Evolutionary conservation across 2,888 invertebrate genomes (phyloP).

Genomic region (Caenorhabditis virilis): DNA sequence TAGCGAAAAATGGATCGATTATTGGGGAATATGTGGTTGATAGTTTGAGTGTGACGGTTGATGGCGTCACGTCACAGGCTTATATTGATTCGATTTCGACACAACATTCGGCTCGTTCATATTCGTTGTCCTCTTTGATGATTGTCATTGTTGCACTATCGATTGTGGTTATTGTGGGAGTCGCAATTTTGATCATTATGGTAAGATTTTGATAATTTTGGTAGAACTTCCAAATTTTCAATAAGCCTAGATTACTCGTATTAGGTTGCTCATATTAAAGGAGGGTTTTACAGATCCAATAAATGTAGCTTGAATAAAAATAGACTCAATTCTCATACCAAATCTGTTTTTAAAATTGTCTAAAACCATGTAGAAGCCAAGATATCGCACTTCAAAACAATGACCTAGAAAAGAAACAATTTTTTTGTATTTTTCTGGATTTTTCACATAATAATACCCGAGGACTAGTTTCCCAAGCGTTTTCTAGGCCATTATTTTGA

Average conservation of each 20-base stretch:
- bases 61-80: slow-evolving; percentile 30
- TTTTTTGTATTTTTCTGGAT: too few species aligned
- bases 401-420: too few species aligned
- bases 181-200: slow-evolving; percentile 29
- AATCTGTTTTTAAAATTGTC: too few species aligned
- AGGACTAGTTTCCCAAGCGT: too few species aligned
- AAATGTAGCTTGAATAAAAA: too few species aligned
- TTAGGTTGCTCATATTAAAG: background rate
- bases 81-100: slow-evolving; percentile 35
- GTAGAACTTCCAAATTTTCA: background rate
- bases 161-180: slow-evolving; percentile 11
- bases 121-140: slow-evolving; percentile 29
- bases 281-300: too few species aligned
- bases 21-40: slow-evolving; percentile 22
- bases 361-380: too few species aligned
- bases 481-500: too few species aligned
- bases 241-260: background rate
- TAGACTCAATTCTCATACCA: too few species aligned
- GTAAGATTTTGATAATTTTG: slow-evolving; percentile 3
- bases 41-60: slow-evolving; percentile 25
- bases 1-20: slow-evolving; percentile 20
- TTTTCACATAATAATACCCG: too few species aligned
- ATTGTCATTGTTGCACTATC: slow-evolving; percentile 22
- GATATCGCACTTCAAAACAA: too few species aligned
- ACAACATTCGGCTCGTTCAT: background rate